A percentile compares a stretch with the other conserved stretches of the same genome.
Conservation (phyloP, 2,888 invertebrate genomes). For the Drosophila dives region DNA sequence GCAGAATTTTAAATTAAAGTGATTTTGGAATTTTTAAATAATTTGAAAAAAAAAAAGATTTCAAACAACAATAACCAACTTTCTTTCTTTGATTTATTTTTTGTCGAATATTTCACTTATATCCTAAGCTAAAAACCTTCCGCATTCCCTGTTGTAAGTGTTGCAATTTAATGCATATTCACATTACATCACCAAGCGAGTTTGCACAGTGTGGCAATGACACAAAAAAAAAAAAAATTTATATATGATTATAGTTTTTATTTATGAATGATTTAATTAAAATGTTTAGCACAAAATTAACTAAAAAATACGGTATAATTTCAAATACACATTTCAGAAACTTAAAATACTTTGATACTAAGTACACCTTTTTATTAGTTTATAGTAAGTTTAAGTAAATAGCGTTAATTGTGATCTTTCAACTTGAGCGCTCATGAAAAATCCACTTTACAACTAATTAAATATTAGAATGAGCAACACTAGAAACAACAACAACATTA, state of each 20-base stretch:
- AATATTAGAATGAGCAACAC: slow-evolving; percentile 1
- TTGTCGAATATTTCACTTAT: neutral
- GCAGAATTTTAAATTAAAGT: neutral
- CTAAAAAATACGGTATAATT: neutral
- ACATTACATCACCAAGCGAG: neutral
- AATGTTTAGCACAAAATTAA: neutral
- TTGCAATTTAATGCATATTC: neutral
- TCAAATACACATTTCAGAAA: neutral
- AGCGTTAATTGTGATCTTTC: slow-evolving; percentile 29
- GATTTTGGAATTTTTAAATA: neutral
- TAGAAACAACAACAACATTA: neutral
- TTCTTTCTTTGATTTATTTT: neutral
- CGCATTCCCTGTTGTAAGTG: neutral
- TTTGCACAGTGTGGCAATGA: neutral
- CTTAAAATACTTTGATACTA: neutral
- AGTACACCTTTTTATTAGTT: neutral
- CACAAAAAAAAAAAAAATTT: neutral
- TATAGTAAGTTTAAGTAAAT: slow-evolving; percentile 1
- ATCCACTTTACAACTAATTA: slow-evolving; percentile 12
- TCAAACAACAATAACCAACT: neutral
- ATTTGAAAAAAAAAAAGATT: neutral
- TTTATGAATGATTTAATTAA: neutral
- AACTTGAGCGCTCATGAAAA: slow-evolving; percentile 9
- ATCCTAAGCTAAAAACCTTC: neutral
- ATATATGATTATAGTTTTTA: neutral